Base-by-base conservation (phyloP, 2,113 vertebrate genomes). In the Pterophyllum scalare region DNA sequence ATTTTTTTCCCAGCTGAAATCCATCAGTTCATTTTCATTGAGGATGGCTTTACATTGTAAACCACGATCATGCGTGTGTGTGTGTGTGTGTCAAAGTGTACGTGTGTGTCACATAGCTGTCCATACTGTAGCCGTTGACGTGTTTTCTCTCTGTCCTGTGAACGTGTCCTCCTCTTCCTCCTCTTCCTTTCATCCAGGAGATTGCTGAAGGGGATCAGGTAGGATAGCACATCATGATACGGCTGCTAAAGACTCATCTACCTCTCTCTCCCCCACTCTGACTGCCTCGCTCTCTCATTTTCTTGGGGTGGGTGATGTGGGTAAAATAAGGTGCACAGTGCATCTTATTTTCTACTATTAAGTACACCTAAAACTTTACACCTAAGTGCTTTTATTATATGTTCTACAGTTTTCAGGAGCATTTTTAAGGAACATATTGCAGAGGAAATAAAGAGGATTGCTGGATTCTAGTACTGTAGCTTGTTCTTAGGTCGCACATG, bases 171-270 rank as follows among this genome's bases (percentile, higher is more conserved):
- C 90, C 77, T 92, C 90, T 33, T 90, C 85, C 84, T 83, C 82
- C 79, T 86, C 80, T 59, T 94, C 93, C 95, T 96, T 97, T 96
- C 96, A 97, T 98, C 95, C 97, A 99, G 98, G 98, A 99, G 95
- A 97, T 98, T 97, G 97, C 97, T 97, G 97, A 99, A 97, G 98
- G 96, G 96, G 98, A 98, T 96, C 97, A 99, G 98, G 98, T 99
- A 99, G 98, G 98, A 97, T 88, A 94, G 88, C 86, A 93, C 88
- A 90, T 81, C 88, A 90, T 90, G 88, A 91, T 95, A 96, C 79
- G 96, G 85, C 94, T 95, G 97, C 96, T 95, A 95, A 97, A 94
- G 94, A 91, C 83, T 85, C 83, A 49, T 88, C 80, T 84, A 86
- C 83, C 64, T 74, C 49, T 88, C 95, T 93, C 90, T 93, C 93